These are phyloP conservation scores for Scaptomyza pallida DNA, from an alignment of 1,140 invertebrate genomes.

Conservation along the genomic window DNA sequence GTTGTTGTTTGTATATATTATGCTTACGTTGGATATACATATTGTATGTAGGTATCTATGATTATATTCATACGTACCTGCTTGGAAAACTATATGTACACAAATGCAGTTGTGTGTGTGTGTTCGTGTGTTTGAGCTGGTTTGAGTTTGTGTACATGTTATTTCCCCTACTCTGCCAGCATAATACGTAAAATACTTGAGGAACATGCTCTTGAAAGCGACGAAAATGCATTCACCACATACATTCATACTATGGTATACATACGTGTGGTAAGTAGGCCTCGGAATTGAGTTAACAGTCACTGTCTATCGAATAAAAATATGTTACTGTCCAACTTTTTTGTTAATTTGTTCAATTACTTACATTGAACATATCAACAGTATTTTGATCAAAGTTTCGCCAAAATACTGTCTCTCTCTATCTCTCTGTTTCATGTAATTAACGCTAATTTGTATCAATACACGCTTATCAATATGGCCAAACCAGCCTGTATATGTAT, in stretches of 20 bases:
- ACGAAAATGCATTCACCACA: slow-evolving; percentile 50
- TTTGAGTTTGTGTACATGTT: slow-evolving; percentile 18
- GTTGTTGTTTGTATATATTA: slow-evolving; percentile 23
- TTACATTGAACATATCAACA: neutral
- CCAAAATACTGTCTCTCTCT: neutral
- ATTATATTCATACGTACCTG: slow-evolving; percentile 26
- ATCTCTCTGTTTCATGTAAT: neutral
- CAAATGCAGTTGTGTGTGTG: slow-evolving; percentile 17
- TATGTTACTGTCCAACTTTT: slow-evolving; percentile 21
- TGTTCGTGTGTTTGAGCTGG: neutral
- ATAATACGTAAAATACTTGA: slow-evolving; percentile 41
- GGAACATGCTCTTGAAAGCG: slow-evolving; percentile 49
- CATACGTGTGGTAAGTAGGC: slow-evolving; percentile 2
- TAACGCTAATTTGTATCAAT: slow-evolving; percentile 31
- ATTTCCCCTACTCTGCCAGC: slow-evolving; percentile 28
- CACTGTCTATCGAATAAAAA: slow-evolving; percentile 5
- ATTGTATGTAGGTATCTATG: neutral
- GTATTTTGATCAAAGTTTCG: slow-evolving; percentile 16
- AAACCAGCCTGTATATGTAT: neutral
- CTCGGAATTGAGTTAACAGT: slow-evolving; percentile 31
- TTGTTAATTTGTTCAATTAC: slow-evolving; percentile 20
- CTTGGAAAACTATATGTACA: slow-evolving; percentile 34
- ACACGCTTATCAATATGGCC: slow-evolving; percentile 31
- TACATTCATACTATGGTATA: slow-evolving; percentile 1
- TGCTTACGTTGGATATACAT: slow-evolving; percentile 21